Conservation (phyloP, 2,113 vertebrate genomes). For the Anoura caudifer region DNA sequence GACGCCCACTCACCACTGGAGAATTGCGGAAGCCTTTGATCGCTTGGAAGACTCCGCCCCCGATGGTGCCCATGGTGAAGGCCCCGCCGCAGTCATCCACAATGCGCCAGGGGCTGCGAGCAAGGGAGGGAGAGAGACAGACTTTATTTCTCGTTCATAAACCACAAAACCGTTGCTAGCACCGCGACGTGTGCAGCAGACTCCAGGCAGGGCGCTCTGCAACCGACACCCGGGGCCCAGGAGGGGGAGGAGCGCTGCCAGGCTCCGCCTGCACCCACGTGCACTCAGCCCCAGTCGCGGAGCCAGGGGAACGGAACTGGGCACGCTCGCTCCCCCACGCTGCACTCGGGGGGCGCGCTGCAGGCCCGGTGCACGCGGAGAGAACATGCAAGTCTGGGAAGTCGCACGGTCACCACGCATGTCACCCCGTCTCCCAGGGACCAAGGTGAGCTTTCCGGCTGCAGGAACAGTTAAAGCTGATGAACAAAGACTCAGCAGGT, state of each 20-base stretch:
- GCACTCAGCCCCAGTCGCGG: background rate
- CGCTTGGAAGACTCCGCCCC: slow-evolving; percentile 96
- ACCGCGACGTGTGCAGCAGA: background rate
- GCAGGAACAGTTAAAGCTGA: background rate
- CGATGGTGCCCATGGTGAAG: slow-evolving; percentile 97
- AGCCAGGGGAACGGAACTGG: background rate
- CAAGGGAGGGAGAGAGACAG: background rate
- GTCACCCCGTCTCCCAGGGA: background rate
- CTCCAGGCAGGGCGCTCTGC: background rate
- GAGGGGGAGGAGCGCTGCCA: background rate
- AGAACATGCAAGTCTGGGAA: background rate
- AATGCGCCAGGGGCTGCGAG: slow-evolving; percentile 94
- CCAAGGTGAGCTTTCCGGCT: background rate
- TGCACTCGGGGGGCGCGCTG: too few species aligned
- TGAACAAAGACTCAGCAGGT: background rate
- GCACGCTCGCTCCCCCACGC: too few species aligned
- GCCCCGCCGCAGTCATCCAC: slow-evolving; percentile 98
- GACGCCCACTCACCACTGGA: slow-evolving; percentile 87
- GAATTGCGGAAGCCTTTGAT: slow-evolving; percentile 97
- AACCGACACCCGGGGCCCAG: background rate
- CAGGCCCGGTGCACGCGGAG: accelerated
- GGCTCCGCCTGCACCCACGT: accelerated
- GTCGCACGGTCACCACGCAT: background rate
- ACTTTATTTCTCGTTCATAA: background rate
- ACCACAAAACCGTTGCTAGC: background rate